Percentiles rank a stretch among this genome's conserved stretches.
Conservation (phyloP, 2,888 invertebrate genomes). For the Spialia ferax region DNA sequence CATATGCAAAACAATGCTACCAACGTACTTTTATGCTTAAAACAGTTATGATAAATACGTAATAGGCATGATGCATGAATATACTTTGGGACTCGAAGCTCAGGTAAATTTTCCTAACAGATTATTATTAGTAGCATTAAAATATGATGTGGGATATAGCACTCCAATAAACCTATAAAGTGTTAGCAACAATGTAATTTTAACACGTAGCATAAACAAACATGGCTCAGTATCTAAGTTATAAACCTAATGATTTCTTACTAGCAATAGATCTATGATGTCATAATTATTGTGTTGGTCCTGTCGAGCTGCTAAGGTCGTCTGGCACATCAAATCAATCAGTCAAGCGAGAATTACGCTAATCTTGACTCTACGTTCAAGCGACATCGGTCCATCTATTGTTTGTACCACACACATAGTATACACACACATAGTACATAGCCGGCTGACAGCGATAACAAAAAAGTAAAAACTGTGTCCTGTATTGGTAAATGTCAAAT, state of each 20-base stretch:
- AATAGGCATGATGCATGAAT: no score
- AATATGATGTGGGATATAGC: constrained; percentile 4
- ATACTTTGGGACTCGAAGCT: neutral
- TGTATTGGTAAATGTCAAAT: no score
- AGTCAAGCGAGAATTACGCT: constrained; percentile 60
- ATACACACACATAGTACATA: no score
- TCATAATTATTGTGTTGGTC: constrained; percentile 47
- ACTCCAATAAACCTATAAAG: neutral
- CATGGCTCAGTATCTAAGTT: neutral
- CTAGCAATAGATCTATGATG: constrained; percentile 51
- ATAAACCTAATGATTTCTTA: constrained; percentile 24
- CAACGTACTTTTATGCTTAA: no score
- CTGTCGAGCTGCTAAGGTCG: constrained; percentile 56
- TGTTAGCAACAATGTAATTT: neutral
- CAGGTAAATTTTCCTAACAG: neutral
- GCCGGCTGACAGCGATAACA: no score
- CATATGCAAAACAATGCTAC: no score
- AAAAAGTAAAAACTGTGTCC: no score
- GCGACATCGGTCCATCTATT: constrained; percentile 18
- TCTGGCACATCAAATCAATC: constrained; percentile 69
- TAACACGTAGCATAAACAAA: constrained; percentile 12
- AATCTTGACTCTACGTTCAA: constrained; percentile 37
- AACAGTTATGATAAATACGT: no score
- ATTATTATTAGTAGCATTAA: neutral
- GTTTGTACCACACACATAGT: no score